phyloP scores from a whole-genome alignment of 1,140 invertebrate species.

The Drosophila bifasciata region DNA sequence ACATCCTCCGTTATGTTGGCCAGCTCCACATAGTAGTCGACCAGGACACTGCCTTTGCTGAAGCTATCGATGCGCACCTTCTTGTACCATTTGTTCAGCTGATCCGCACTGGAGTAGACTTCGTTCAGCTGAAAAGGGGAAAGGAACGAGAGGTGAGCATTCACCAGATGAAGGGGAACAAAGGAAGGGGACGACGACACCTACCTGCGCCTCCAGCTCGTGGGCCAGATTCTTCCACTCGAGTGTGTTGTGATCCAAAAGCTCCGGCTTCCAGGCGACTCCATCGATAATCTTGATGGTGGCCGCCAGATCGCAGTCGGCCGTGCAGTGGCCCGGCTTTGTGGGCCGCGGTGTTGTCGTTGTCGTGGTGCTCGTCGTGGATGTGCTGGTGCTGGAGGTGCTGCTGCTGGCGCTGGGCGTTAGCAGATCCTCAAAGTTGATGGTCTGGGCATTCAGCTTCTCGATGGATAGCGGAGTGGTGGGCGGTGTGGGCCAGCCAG shows the following conservation, averaged over 20 bases:
- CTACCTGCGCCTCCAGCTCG: constrained; percentile 91
- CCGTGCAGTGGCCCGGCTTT: constrained; percentile 91
- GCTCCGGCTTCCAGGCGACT: constrained; percentile 92
- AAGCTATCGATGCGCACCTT: constrained; percentile 94
- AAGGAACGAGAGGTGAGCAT: background rate
- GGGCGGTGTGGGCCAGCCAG: constrained; percentile 93
- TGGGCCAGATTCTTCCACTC: constrained; percentile 93
- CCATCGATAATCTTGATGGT: constrained; percentile 93
- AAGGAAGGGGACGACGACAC: background rate
- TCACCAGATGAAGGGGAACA: background rate
- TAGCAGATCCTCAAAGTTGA: constrained; percentile 78
- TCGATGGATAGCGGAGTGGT: constrained; percentile 93
- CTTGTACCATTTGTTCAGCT: constrained; percentile 92
- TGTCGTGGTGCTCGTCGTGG: constrained; percentile 90
- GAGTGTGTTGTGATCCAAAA: constrained; percentile 92
- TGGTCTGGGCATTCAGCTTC: constrained; percentile 89
- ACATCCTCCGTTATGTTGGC: constrained; percentile 90
- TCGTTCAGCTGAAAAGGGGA: constrained; percentile 88
- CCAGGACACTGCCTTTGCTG: constrained; percentile 93
- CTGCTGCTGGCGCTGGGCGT: constrained; percentile 62
- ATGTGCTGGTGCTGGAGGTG: constrained; percentile 86
- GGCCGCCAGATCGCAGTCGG: constrained; percentile 92
- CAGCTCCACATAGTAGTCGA: constrained; percentile 94
- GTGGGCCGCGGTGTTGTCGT: constrained; percentile 90
- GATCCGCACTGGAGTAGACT: constrained; percentile 90